Evolutionary conservation across 2,113 vertebrate genomes (phyloP).

Genomic region (Plectropomus leopardus): DNA sequence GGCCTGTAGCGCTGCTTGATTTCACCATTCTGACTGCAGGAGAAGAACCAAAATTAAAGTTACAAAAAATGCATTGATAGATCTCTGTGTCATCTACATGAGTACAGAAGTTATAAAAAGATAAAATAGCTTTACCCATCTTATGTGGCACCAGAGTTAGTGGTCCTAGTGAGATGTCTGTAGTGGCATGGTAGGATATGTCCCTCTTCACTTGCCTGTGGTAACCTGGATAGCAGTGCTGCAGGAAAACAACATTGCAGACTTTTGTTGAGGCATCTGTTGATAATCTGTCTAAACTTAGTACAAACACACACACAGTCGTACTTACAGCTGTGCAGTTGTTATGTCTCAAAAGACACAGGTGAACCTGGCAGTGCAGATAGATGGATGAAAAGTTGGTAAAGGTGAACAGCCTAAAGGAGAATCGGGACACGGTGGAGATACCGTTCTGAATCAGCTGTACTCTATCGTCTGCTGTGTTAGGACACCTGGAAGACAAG

Average conservation of each 20-base stretch:
- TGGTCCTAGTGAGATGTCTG: constrained; percentile 70
- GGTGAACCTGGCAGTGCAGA: constrained; percentile 79
- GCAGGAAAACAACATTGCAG: constrained; percentile 23
- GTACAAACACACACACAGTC: not conserved
- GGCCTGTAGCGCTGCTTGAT: not conserved
- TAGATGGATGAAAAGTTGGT: constrained; percentile 60
- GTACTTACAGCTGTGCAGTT: constrained; percentile 72
- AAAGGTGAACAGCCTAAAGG: constrained; percentile 81
- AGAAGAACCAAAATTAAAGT: not conserved
- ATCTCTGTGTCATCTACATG: not conserved
- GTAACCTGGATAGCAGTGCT: constrained; percentile 66
- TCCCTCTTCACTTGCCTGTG: constrained; percentile 36
- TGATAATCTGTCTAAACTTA: not conserved
- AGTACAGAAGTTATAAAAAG: not conserved
- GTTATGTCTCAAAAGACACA: constrained; percentile 68
- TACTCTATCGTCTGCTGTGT: constrained; percentile 69
- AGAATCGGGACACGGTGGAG: constrained; percentile 75
- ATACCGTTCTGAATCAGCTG: constrained; percentile 72
- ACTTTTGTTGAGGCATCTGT: not conserved
- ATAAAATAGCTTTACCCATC: not conserved
- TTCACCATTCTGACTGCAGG: not conserved
- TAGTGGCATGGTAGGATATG: constrained; percentile 35
- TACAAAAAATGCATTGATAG: not conserved
- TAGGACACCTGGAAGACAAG: constrained; percentile 77
- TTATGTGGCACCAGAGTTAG: not conserved